These are phyloP conservation scores for Centropus bengalensis DNA, from an alignment of 2,113 vertebrate genomes.

Conservation along the genomic window DNA sequence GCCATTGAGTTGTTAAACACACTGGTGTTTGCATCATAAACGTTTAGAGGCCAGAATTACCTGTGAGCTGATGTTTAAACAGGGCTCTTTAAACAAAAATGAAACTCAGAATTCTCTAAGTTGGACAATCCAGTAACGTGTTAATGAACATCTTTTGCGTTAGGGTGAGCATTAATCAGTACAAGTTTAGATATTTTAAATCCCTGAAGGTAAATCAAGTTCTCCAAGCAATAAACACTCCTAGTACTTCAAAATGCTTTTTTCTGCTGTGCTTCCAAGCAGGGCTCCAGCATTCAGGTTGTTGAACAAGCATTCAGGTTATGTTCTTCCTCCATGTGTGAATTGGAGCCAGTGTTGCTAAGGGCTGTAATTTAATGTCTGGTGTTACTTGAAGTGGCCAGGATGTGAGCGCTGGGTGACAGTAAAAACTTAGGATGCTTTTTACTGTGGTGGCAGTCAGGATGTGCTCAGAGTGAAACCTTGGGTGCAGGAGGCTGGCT, in stretches of 20 bases:
- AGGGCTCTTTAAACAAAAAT: background rate
- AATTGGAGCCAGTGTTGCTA: background rate
- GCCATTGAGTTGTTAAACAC: background rate
- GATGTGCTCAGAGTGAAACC: background rate
- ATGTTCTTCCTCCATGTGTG: background rate
- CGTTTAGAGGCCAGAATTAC: background rate
- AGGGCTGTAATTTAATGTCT: background rate
- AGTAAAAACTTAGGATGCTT: background rate
- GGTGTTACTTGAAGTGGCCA: background rate
- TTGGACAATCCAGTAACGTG: background rate
- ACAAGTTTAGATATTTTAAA: background rate
- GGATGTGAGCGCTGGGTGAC: background rate
- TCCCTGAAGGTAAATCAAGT: background rate
- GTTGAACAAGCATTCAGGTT: background rate
- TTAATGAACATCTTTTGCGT: background rate
- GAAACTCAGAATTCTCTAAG: background rate
- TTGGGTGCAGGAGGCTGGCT: conserved; percentile 38
- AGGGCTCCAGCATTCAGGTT: background rate
- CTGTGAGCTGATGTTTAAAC: background rate
- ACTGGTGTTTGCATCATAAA: background rate
- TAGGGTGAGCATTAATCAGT: background rate
- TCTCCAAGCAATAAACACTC: background rate
- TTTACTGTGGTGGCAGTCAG: background rate
- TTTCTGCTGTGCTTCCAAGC: background rate
- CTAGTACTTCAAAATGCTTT: background rate